Evolutionary conservation across 2,113 vertebrate species (phyloP).

Genomic region (Oreotrochilus melanogaster): DNA sequence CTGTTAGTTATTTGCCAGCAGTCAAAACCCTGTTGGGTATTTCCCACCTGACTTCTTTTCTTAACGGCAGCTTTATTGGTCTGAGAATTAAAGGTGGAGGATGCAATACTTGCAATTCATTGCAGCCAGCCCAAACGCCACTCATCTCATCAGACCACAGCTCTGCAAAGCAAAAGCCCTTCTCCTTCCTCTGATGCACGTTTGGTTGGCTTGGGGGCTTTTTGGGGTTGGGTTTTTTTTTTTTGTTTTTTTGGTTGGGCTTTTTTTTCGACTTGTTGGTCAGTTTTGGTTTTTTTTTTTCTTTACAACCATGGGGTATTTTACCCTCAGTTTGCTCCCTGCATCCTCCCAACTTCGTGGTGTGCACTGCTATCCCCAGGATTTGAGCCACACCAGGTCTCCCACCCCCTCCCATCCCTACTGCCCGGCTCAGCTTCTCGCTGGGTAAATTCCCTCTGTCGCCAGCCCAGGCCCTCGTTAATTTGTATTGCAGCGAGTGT

Average conservation of each 20-base stretch:
- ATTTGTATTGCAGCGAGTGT: slow-evolving; percentile 66
- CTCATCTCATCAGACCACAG: not conserved
- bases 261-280: too few species aligned
- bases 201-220: too few species aligned
- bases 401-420: not conserved
- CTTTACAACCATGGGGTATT: not conserved
- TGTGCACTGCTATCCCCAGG: rapidly evolving
- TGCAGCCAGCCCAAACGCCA: slow-evolving; percentile 35
- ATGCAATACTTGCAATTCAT: slow-evolving; percentile 36
- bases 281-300: not conserved
- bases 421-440: not conserved
- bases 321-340: not conserved
- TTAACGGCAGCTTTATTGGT: slow-evolving; percentile 61
- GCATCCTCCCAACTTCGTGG: not conserved
- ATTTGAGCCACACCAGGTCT: not conserved
- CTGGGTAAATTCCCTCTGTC: slow-evolving; percentile 25
- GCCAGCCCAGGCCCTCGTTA: slow-evolving; percentile 51
- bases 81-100: not conserved
- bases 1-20: slow-evolving; percentile 47
- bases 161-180: not conserved
- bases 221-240: too few species aligned
- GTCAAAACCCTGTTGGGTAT: slow-evolving; percentile 49
- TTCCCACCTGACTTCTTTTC: slow-evolving; percentile 58
- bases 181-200: not conserved
- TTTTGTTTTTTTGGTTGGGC: too few species aligned